A percentile compares a stretch with the other conserved stretches of the same genome.
These are phyloP conservation scores for Leptura quadrifasciata DNA, from an alignment of 2,888 invertebrate species.

Conservation along the genomic window DNA sequence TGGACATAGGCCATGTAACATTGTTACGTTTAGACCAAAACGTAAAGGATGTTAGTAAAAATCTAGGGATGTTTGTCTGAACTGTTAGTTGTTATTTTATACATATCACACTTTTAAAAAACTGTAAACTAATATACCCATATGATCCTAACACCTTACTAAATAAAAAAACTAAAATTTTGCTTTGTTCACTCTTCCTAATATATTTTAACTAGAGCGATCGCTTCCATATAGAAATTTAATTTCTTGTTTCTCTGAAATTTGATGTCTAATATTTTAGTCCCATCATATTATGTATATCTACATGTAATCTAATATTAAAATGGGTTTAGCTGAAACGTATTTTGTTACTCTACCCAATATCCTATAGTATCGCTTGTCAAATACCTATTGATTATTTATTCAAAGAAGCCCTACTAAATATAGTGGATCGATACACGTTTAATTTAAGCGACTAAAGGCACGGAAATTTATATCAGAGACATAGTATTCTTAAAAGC, in stretches of 20 bases:
- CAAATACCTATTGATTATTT: conserved; percentile 18
- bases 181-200: too few relatives aligned
- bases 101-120: too few relatives aligned
- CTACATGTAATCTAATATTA: background rate
- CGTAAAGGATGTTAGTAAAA: too few relatives aligned
- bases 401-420: conserved; percentile 21
- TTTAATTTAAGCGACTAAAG: conserved; percentile 15
- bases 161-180: too few relatives aligned
- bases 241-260: background rate
- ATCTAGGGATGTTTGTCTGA: too few relatives aligned
- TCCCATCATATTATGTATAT: background rate
- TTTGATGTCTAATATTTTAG: background rate
- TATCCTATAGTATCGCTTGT: conserved; percentile 2
- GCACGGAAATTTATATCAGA: conserved; percentile 22
- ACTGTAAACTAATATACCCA: too few relatives aligned
- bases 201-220: too few relatives aligned
- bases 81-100: too few relatives aligned
- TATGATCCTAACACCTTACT: too few relatives aligned
- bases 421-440: conserved; percentile 10
- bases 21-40: too few relatives aligned
- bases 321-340: background rate
- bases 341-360: background rate
- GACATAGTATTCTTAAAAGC: background rate
- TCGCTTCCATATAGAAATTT: background rate
- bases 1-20: too few relatives aligned